These are phyloP conservation scores for Aviceda subcristata DNA, from an alignment of 2,113 vertebrate species.

Conservation along the genomic window DNA sequence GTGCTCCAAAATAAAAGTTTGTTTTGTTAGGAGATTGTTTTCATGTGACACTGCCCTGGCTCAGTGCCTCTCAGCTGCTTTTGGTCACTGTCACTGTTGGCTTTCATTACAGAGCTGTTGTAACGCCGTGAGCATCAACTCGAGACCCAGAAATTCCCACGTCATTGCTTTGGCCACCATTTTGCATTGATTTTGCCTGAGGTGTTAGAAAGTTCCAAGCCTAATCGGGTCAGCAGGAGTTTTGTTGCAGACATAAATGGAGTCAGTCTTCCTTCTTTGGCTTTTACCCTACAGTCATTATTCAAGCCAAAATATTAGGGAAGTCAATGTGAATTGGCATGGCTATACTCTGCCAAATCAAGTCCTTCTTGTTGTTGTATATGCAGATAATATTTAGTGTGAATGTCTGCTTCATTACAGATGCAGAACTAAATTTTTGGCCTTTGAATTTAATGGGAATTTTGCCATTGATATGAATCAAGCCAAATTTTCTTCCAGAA, in stretches of 20 bases:
- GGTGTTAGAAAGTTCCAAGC: not conserved
- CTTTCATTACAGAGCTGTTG: not conserved
- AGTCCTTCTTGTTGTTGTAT: not conserved
- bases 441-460: not conserved
- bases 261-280: not conserved
- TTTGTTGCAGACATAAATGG: not conserved
- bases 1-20: not conserved
- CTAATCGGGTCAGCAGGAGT: not conserved
- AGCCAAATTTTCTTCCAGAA: not conserved
- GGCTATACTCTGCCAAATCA: not conserved
- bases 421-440: not conserved
- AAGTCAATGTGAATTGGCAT: not conserved
- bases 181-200: not conserved
- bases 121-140: rapidly evolving
- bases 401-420: not conserved
- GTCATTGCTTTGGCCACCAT: not conserved
- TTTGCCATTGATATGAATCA: not conserved
- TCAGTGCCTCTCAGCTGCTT: not conserved
- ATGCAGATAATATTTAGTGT: not conserved
- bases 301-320: not conserved
- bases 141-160: not conserved
- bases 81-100: not conserved
- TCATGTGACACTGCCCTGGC: not conserved
- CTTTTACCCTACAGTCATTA: not conserved
- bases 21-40: not conserved